Conservation (phyloP, 2,888 invertebrate genomes). For the Caenorhabditis sinica region DNA sequence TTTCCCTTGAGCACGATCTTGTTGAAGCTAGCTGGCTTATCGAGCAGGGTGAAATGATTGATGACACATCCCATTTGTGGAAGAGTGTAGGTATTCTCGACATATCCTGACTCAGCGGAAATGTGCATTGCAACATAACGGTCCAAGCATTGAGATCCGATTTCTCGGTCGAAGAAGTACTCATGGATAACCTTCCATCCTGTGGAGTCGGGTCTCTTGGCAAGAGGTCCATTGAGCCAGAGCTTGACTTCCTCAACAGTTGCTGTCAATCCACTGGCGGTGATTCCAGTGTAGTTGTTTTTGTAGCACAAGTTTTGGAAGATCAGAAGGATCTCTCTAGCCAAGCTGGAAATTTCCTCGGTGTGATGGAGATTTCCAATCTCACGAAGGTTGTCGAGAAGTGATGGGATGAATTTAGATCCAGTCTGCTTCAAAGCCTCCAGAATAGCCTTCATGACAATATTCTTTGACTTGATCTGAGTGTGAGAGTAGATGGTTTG, state of each 20-base stretch:
- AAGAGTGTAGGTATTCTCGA: conserved; percentile 67
- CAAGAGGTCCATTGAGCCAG: conserved; percentile 42
- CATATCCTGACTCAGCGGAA: conserved; percentile 70
- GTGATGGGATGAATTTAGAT: conserved; percentile 64
- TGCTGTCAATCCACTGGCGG: conserved; percentile 34
- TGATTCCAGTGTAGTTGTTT: conserved; percentile 56
- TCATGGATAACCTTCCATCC: conserved; percentile 78
- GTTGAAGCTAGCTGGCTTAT: conserved; percentile 57
- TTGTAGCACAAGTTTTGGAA: conserved; percentile 63
- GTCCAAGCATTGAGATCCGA: conserved; percentile 59
- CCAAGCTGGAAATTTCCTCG: conserved; percentile 69
- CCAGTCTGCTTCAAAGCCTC: conserved; percentile 61
- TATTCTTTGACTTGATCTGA: conserved; percentile 75
- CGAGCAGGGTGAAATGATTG: conserved; percentile 47
- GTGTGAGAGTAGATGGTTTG: conserved; percentile 83
- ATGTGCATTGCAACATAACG: conserved; percentile 65
- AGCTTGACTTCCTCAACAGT: conserved; percentile 43
- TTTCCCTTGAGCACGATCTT: conserved; percentile 60
- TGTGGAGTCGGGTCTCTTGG: conserved; percentile 56
- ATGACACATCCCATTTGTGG: conserved; percentile 50
- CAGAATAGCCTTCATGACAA: conserved; percentile 72
- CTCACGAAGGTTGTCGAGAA: conserved; percentile 72
- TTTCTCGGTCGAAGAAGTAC: conserved; percentile 79
- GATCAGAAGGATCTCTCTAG: conserved; percentile 70
- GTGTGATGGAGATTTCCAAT: conserved; percentile 78